Conservation (phyloP, 1,140 invertebrate species). For the Alviniconcha marisindica region DNA sequence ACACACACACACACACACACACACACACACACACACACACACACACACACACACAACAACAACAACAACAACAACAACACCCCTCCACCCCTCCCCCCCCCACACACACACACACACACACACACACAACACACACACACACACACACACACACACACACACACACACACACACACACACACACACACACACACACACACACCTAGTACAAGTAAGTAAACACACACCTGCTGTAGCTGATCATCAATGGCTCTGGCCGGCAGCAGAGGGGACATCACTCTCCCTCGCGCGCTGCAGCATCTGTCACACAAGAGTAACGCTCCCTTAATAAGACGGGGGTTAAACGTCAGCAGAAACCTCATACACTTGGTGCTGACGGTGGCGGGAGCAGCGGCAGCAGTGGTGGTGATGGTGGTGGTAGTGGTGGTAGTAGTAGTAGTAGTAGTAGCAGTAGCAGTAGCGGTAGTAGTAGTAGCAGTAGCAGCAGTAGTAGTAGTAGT, state of each 20-base stretch:
- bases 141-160: conserved; percentile 5
- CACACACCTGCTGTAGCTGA: conserved; percentile 30
- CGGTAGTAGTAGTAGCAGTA: conserved; percentile 13
- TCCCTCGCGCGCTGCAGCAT: background rate
- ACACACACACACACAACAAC: conserved; percentile 33
- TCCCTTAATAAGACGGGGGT: too few species aligned
- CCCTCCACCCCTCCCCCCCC: background rate
- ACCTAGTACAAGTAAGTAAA: too few species aligned
- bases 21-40: conserved; percentile 31
- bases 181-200: background rate
- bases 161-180: background rate
- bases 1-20: conserved; percentile 12
- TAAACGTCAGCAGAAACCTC: too few species aligned
- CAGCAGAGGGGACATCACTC: background rate
- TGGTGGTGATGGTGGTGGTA: too few species aligned
- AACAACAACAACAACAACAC: background rate
- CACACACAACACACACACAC: background rate
- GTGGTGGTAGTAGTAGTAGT: conserved; percentile 13
- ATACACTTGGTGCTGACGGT: too few species aligned
- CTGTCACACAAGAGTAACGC: background rate
- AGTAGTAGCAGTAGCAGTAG: too few species aligned
- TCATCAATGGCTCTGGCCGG: conserved; percentile 13
- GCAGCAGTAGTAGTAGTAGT: too few species aligned
- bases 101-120: background rate
- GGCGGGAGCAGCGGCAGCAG: too few species aligned